phyloP scores from a whole-genome alignment of 2,888 invertebrate species.

The Blastobasis adustella region DNA sequence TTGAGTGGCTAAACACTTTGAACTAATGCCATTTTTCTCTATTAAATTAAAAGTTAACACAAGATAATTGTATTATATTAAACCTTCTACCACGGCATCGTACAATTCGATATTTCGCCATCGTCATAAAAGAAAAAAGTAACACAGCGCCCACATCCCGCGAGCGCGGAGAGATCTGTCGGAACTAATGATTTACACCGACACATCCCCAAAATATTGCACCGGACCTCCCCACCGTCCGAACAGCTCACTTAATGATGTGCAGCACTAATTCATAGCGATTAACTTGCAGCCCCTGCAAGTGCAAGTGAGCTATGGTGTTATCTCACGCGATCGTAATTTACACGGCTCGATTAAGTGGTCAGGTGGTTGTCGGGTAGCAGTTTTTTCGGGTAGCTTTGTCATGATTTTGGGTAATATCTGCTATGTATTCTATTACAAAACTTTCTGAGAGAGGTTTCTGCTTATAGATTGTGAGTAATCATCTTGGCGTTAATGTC shows the following conservation, averaged over 20 bases:
- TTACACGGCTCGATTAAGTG: conserved; percentile 43
- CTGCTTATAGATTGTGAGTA: too few species aligned
- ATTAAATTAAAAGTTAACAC: too few species aligned
- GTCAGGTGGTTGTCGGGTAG: conserved; percentile 18
- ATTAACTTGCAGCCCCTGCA: conserved; percentile 66
- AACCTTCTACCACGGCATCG: too few species aligned
- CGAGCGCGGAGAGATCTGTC: too few species aligned
- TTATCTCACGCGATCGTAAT: conserved; percentile 56
- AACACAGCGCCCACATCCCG: too few species aligned
- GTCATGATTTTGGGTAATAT: neutral
- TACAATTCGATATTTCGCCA: too few species aligned
- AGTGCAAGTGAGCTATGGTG: conserved; percentile 48
- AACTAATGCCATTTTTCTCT: too few species aligned
- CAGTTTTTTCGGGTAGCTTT: neutral
- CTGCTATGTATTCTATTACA: neutral
- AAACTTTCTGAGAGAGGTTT: neutral
- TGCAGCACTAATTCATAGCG: conserved; percentile 45
- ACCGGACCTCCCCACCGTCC: conserved; percentile 14
- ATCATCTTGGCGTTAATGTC: too few species aligned
- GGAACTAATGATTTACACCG: neutral
- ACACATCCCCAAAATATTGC: neutral
- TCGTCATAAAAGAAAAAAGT: too few species aligned
- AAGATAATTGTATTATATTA: too few species aligned
- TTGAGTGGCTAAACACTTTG: too few species aligned
- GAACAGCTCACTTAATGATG: conserved; percentile 45